Percentiles rank a stretch among this genome's conserved stretches.
These are phyloP conservation scores for Xyliphius kryptos DNA, from an alignment of 2,113 vertebrate species.

Conservation along the genomic window DNA sequence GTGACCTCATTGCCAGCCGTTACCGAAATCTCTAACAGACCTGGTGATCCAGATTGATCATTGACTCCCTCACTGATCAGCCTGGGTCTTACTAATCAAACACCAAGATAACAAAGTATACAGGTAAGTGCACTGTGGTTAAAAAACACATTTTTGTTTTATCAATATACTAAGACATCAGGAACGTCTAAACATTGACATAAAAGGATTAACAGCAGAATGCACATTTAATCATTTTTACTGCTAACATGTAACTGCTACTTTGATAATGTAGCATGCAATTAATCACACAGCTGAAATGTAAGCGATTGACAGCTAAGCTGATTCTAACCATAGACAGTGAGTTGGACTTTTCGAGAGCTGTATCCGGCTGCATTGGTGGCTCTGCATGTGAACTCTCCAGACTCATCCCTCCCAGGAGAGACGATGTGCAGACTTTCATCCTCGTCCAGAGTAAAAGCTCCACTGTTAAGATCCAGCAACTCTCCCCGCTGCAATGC, in stretches of 20 bases:
- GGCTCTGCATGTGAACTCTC: slow-evolving; percentile 88
- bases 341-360: slow-evolving; percentile 87
- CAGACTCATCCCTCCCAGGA: slow-evolving; percentile 77
- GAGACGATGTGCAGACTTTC: slow-evolving; percentile 76
- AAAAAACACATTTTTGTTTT: too few species aligned
- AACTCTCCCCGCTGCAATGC: slow-evolving; percentile 73
- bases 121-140: too few species aligned
- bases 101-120: not conserved
- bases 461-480: slow-evolving; percentile 62
- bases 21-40: slow-evolving; percentile 70
- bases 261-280: too few species aligned
- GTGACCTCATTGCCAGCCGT: slow-evolving; percentile 74
- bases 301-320: not conserved
- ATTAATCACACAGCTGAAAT: not conserved
- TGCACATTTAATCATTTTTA: too few species aligned
- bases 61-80: slow-evolving; percentile 54
- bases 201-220: too few species aligned
- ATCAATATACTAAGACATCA: too few species aligned
- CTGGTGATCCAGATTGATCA: slow-evolving; percentile 41
- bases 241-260: too few species aligned
- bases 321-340: slow-evolving; percentile 79
- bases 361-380: slow-evolving; percentile 82
- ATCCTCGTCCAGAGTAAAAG: slow-evolving; percentile 72
- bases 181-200: too few species aligned
- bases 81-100: slow-evolving; percentile 66